phyloP scores from a whole-genome alignment of 2,797 vertebrate species.

The Sylvia borin region DNA sequence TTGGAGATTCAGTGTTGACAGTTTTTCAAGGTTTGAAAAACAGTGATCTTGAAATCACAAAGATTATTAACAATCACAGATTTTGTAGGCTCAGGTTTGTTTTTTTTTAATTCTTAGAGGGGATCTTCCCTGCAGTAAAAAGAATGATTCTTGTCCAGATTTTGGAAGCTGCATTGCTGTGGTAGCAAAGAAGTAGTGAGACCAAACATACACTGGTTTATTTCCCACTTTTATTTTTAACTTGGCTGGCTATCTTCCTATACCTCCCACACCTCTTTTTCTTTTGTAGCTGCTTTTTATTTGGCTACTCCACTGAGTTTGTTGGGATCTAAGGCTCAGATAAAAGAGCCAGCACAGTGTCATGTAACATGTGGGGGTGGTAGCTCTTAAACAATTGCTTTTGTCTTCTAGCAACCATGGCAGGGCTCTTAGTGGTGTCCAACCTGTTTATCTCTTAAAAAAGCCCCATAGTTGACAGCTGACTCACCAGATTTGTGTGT shows the following conservation, averaged over 20 bases:
- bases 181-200: background rate
- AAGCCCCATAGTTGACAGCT: background rate
- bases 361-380: background rate
- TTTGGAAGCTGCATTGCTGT: background rate
- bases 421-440: background rate
- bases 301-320: background rate
- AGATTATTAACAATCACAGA: background rate
- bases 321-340: background rate
- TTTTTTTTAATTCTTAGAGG: fast-evolving
- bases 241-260: background rate
- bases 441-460: background rate
- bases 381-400: background rate
- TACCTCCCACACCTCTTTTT: background rate
- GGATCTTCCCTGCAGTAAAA: background rate
- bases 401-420: background rate
- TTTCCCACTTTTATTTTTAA: conserved; percentile 8
- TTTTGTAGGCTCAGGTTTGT: background rate
- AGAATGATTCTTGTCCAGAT: background rate
- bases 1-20: background rate
- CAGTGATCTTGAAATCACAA: background rate
- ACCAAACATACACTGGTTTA: background rate
- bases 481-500: background rate
- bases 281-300: background rate
- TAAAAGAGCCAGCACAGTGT: background rate
- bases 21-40: background rate